Conservation (phyloP, 2,797 vertebrate genomes). For the Ibycter americanus region DNA sequence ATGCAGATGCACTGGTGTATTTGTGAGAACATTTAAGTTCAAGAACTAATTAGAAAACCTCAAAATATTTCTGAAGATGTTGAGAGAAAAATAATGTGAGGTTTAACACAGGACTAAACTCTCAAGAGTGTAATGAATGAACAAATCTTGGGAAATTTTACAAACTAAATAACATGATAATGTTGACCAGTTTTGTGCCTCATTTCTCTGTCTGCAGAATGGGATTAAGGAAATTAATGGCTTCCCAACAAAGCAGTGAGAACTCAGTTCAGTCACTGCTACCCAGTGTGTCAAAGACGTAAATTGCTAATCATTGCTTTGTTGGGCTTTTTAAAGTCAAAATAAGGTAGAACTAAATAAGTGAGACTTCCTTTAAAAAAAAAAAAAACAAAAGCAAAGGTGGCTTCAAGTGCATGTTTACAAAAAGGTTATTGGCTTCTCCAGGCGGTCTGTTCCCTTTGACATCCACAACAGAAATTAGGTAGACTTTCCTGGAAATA, state of each 20-base stretch:
- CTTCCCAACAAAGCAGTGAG: neutral
- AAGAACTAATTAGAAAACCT: neutral
- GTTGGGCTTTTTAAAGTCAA: neutral
- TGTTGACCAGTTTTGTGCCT: neutral
- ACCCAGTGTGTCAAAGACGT: neutral
- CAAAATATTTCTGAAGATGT: neutral
- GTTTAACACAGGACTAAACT: neutral
- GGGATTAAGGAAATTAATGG: neutral
- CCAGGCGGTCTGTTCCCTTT: neutral
- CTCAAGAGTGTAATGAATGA: neutral
- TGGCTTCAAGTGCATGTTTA: neutral
- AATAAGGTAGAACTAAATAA: neutral
- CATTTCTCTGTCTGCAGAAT: neutral
- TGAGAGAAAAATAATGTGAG: neutral
- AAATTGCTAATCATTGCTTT: neutral
- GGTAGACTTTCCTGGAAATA: neutral
- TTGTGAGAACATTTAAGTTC: neutral
- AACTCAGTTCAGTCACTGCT: neutral
- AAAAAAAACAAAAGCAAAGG: neutral
- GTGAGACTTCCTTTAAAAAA: neutral
- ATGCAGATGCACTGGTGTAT: neutral
- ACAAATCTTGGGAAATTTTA: neutral
- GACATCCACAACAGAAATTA: neutral
- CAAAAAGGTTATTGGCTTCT: neutral
- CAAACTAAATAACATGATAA: neutral